These are phyloP conservation scores for Glaucidium brasilianum DNA, from an alignment of 2,113 vertebrate genomes.

Conservation along the genomic window DNA sequence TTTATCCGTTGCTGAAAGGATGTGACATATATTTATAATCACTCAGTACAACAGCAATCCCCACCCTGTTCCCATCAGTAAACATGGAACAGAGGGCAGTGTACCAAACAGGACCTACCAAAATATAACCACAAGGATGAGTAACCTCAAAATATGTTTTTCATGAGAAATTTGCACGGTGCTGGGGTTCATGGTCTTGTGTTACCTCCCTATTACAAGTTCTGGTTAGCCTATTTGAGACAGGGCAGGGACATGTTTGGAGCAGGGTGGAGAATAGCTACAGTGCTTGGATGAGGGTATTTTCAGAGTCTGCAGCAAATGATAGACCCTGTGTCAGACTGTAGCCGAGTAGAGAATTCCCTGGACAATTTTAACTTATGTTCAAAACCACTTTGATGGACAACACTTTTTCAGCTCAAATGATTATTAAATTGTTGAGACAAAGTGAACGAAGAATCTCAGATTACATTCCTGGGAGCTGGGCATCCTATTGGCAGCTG, in stretches of 20 bases:
- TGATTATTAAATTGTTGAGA: neutral
- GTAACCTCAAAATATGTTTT: neutral
- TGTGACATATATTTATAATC: neutral
- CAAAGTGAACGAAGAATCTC: neutral
- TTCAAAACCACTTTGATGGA: neutral
- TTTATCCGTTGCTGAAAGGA: neutral
- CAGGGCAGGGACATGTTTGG: neutral
- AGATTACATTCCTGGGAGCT: neutral
- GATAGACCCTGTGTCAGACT: neutral
- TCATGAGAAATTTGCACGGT: neutral
- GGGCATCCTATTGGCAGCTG: neutral
- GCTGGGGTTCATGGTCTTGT: neutral
- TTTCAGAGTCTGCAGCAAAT: neutral
- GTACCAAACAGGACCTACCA: neutral
- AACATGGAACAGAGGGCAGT: neutral
- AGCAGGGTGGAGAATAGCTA: neutral
- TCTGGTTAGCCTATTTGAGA: neutral
- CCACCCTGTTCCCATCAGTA: constrained; percentile 46
- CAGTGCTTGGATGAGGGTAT: neutral
- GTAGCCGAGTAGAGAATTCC: neutral
- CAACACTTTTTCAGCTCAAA: neutral
- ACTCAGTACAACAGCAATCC: neutral
- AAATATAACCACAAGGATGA: neutral
- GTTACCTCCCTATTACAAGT: neutral
- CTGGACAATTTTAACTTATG: neutral